phyloP scores from a whole-genome alignment of 2,888 invertebrate genomes.

The Pristionchus mayeri region DNA sequence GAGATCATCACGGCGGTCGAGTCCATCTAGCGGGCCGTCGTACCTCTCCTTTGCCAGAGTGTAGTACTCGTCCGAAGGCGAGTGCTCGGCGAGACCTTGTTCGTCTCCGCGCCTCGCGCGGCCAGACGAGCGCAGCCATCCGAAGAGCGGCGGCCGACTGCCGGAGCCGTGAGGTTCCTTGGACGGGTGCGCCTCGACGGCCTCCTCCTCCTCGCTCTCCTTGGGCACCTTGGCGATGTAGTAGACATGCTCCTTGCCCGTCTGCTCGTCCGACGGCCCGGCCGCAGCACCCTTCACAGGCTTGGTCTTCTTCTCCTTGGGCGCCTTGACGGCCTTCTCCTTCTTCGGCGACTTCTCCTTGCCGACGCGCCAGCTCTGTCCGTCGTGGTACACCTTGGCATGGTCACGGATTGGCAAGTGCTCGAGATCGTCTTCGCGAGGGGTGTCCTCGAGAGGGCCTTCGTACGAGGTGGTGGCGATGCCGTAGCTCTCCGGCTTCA shows the following conservation, averaged over 20 bases:
- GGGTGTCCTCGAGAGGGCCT: slow-evolving; percentile 31
- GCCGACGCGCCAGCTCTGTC: slow-evolving; percentile 42
- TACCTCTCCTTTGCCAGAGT: slow-evolving; percentile 15
- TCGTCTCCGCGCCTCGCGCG: slow-evolving; percentile 24
- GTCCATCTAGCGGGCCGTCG: slow-evolving; percentile 24
- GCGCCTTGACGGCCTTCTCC: slow-evolving; percentile 20
- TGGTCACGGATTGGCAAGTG: slow-evolving; percentile 29
- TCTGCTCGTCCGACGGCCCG: background rate
- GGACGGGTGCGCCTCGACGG: background rate
- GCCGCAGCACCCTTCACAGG: slow-evolving; percentile 8
- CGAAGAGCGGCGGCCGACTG: slow-evolving; percentile 25
- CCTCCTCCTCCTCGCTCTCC: slow-evolving; percentile 34
- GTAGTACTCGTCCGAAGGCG: slow-evolving; percentile 37
- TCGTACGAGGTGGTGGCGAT: slow-evolving; percentile 29
- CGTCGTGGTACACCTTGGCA: slow-evolving; percentile 23
- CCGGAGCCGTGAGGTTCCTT: background rate
- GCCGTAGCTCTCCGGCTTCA: slow-evolving; percentile 22
- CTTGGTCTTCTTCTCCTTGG: slow-evolving; percentile 40
- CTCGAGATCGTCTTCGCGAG: slow-evolving; percentile 45
- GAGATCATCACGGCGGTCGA: slow-evolving; percentile 36
- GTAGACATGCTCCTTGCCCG: slow-evolving; percentile 27
- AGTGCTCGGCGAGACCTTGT: background rate
- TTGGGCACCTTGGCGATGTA: slow-evolving; percentile 46
- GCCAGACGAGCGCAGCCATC: slow-evolving; percentile 15
- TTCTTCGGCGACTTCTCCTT: slow-evolving; percentile 39